Conservation (phyloP, 23 tunicate genomes). For the Trididemnum miniatum region DNA sequence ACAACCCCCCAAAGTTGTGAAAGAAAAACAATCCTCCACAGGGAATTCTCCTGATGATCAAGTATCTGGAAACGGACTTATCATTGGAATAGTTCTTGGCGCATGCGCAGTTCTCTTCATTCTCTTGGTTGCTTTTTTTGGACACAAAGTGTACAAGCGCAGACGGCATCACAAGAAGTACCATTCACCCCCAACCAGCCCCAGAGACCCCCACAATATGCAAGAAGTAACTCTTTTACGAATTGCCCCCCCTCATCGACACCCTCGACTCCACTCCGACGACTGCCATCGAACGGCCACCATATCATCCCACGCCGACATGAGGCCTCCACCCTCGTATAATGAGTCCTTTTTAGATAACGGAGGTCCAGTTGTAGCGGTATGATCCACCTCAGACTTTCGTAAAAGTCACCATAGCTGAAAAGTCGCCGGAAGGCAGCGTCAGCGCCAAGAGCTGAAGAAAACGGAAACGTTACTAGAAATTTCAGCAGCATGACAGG, state of each 20-base stretch:
- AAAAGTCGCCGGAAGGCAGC: too few relatives aligned
- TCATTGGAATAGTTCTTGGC: conserved; percentile 65
- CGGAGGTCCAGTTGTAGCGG: conserved; percentile 72
- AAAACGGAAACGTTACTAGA: too few relatives aligned
- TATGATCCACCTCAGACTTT: too few relatives aligned
- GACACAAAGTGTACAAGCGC: conserved; percentile 57
- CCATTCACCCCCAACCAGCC: conserved; percentile 52
- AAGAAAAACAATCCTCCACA: background rate
- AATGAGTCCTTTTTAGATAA: conserved; percentile 67
- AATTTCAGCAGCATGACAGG: too few relatives aligned
- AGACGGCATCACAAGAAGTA: conserved; percentile 64
- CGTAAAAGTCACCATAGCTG: too few relatives aligned
- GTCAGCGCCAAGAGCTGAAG: too few relatives aligned
- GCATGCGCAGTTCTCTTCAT: conserved; percentile 68
- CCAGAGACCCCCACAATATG: conserved; percentile 42
- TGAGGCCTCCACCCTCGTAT: conserved; percentile 77
- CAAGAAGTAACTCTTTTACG: conserved; percentile 65
- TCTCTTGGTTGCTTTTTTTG: conserved; percentile 50
- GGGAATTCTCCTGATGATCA: background rate
- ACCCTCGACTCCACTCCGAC: conserved; percentile 19
- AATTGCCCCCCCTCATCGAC: conserved; percentile 33
- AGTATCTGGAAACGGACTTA: conserved; percentile 41
- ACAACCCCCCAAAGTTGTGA: background rate
- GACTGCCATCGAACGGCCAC: conserved; percentile 46
- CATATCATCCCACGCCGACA: conserved; percentile 31